A percentile compares a stretch with the other conserved stretches of the same genome.
Conservation (phyloP, 2,797 vertebrate genomes). For the Siniperca undulata region DNA sequence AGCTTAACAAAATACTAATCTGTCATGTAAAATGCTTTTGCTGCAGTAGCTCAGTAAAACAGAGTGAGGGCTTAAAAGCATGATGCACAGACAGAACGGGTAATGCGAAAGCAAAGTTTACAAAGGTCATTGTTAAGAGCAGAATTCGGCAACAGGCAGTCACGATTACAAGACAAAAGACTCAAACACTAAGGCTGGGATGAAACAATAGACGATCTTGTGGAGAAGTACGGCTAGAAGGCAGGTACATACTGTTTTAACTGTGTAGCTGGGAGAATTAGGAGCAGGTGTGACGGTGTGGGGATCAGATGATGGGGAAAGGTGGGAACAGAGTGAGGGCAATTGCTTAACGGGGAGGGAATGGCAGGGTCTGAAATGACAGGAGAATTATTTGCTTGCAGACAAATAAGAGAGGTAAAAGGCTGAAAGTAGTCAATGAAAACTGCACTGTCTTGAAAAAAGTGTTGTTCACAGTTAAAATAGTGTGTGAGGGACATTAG, state of each 20-base stretch:
- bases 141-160: neutral
- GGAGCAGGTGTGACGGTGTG: neutral
- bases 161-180: neutral
- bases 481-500: neutral
- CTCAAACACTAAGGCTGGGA: neutral
- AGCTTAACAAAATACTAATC: slow-evolving; percentile 4
- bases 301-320: neutral
- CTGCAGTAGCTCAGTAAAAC: neutral
- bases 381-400: neutral
- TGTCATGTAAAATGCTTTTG: neutral
- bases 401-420: neutral
- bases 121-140: neutral
- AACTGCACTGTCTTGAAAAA: neutral
- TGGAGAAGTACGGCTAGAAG: neutral
- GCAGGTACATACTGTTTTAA: neutral
- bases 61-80: neutral
- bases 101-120: neutral
- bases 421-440: neutral
- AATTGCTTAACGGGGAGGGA: neutral
- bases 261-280: neutral
- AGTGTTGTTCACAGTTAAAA: neutral
- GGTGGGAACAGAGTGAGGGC: neutral
- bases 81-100: neutral
- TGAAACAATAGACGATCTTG: neutral
- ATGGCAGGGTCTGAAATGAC: neutral